Percentiles rank a stretch among this genome's conserved stretches.
Conservation (phyloP, 2,113 vertebrate genomes). For the Mionectes macconnelli region DNA sequence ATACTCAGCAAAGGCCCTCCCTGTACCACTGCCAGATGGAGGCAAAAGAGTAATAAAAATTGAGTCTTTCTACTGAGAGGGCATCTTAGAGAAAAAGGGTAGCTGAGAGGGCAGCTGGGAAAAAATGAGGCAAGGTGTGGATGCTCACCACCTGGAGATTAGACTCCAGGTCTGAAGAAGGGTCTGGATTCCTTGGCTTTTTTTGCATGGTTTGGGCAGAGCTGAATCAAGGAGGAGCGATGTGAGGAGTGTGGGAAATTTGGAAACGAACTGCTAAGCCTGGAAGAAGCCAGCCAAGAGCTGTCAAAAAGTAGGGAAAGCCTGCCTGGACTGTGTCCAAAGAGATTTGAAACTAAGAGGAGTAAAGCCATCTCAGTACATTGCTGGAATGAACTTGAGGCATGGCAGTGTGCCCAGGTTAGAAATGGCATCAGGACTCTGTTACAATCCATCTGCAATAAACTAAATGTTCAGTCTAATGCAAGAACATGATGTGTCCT, state of each 20-base stretch:
- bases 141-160: neutral
- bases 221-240: neutral
- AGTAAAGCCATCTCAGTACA: neutral
- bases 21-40: neutral
- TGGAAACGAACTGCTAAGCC: neutral
- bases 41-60: neutral
- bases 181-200: neutral
- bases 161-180: neutral
- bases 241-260: neutral
- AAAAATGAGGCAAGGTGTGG: neutral
- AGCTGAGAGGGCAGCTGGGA: neutral
- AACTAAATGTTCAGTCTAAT: neutral
- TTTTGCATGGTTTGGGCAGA: neutral
- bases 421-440: slow-evolving; percentile 5
- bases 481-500: neutral
- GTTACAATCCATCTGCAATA: neutral
- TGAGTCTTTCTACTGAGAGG: neutral
- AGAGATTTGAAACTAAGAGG: neutral
- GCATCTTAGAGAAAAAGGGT: neutral
- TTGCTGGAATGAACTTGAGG: neutral
- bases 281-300: neutral
- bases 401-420: slow-evolving; percentile 21
- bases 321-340: slow-evolving; percentile 32
- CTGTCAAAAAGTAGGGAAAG: slow-evolving; percentile 13
- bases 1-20: neutral